A percentile compares a stretch with the other conserved stretches of the same genome.
Evolutionary conservation across 1,140 invertebrate genomes (phyloP).

Genomic region (Ganaspis sp.): DNA sequence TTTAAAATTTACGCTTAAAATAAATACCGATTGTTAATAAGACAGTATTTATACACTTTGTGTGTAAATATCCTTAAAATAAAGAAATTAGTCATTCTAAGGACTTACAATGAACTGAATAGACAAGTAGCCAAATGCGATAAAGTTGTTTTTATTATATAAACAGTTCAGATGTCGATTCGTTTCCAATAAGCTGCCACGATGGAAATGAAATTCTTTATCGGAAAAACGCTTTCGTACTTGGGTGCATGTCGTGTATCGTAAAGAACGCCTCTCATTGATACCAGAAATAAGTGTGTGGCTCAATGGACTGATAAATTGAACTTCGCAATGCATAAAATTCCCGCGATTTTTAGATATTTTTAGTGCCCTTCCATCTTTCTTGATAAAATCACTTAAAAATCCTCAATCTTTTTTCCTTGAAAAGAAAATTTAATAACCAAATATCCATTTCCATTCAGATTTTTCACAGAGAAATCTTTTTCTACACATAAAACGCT

Average conservation of each 20-base stretch:
- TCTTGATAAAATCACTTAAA: background rate
- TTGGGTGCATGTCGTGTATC: background rate
- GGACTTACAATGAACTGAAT: background rate
- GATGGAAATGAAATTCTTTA: slow-evolving; percentile 16
- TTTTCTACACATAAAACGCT: no score
- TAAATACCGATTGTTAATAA: no score
- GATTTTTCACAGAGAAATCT: no score
- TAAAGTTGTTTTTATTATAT: slow-evolving; percentile 1
- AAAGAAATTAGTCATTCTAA: background rate
- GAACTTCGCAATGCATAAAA: slow-evolving; percentile 12
- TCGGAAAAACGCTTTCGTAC: slow-evolving; percentile 18
- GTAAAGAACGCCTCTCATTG: slow-evolving; percentile 23
- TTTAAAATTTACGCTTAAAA: no score
- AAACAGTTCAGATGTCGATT: slow-evolving; percentile 5
- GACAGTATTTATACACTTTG: no score
- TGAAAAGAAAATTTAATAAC: background rate
- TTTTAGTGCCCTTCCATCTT: background rate
- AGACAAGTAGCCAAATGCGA: background rate
- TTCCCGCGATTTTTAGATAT: background rate
- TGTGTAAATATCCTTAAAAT: no score
- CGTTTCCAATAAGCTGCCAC: background rate
- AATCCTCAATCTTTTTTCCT: background rate
- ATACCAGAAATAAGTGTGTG: slow-evolving; percentile 10
- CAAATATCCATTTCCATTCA: background rate
- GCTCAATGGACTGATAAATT: slow-evolving; percentile 23